Evolutionary conservation across 2,113 vertebrate genomes (phyloP).

Genomic region (Neoarius graeffei): DNA sequence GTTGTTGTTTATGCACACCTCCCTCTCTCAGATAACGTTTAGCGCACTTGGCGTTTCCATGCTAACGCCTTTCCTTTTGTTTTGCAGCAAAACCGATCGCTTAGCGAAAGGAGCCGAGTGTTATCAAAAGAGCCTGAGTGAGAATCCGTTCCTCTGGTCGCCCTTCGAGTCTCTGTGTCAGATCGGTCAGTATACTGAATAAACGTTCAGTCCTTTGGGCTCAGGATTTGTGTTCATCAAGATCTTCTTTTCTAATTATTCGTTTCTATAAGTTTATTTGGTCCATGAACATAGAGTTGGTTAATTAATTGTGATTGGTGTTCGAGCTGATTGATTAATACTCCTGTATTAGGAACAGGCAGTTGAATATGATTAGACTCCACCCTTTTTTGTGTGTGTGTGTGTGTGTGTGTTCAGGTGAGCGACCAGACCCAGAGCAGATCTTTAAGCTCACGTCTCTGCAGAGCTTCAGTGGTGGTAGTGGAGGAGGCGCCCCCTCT

Average conservation of each 20-base stretch:
- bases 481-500: conserved; percentile 74
- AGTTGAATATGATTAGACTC: background rate
- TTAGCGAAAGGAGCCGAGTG: conserved; percentile 97
- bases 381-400: background rate
- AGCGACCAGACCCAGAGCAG: conserved; percentile 97
- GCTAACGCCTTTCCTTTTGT: conserved; percentile 28
- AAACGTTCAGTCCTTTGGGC: background rate
- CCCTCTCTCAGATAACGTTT: background rate
- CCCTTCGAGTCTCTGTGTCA: conserved; percentile 97
- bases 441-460: conserved; percentile 93
- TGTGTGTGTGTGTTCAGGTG: conserved; percentile 74
- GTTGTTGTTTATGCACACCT: background rate
- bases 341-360: background rate
- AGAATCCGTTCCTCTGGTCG: conserved; percentile 98
- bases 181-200: conserved; percentile 79
- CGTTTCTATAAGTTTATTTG: too few relatives aligned
- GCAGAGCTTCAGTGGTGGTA: conserved; percentile 83
- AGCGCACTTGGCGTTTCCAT: conserved; percentile 10
- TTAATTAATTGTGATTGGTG: too few relatives aligned
- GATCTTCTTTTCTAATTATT: background rate
- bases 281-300: too few relatives aligned
- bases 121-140: conserved; percentile 97
- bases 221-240: background rate
- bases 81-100: conserved; percentile 86
- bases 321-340: background rate